Evolutionary conservation across 2,797 vertebrate species (phyloP), one percentile per base, ranked within the genome.

Genomic region (Hyperoplus immaculatus): DNA sequence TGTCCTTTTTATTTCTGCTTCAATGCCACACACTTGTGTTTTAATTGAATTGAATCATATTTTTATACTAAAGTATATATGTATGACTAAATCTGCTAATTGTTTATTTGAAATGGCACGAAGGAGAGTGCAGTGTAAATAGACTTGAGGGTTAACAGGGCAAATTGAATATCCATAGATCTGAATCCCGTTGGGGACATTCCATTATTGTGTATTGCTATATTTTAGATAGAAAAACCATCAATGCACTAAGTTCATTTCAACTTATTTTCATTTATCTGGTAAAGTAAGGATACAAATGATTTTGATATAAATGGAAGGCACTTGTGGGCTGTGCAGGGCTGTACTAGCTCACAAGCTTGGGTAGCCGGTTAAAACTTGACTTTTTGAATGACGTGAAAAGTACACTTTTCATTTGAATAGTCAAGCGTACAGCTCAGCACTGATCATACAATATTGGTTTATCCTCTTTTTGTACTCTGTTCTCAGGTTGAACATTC

Each of bases 31-130:
- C 75, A 80, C 79, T 83, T 89, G 83, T 88, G 65, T 80, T 90
- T 75, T 77, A 90, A 91, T 87, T 87, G 71, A 90, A 88, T 88
- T 77, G 74, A 83, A 93, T 91, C 77, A 81, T 92, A 92, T 95
- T 95, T 95, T 95, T 94, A 91, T 95, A 94, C 90, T 88, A 87
- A 93, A 87, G 82, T 63, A 83, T 89, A 90, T 87, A 62, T 79
- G 73, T 84, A 77, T 77, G 67, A 88, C 72, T 87, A 87, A 83
- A 82, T 89, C 65, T 13, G 69, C 82, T 78, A 64, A 69, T 65
- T 69, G 82, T 88, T 80, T 77, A 68, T 87, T 84, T 85, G 74
- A 92, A 84, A 81, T 75, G 61, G 75, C 68, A 72, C 58, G 7
- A 56, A 72, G 75, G 76, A 80, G 71, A 82, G 83, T 90, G 83